Conservation (phyloP, 2,888 invertebrate genomes). For the Trichogramma evanescens region DNA sequence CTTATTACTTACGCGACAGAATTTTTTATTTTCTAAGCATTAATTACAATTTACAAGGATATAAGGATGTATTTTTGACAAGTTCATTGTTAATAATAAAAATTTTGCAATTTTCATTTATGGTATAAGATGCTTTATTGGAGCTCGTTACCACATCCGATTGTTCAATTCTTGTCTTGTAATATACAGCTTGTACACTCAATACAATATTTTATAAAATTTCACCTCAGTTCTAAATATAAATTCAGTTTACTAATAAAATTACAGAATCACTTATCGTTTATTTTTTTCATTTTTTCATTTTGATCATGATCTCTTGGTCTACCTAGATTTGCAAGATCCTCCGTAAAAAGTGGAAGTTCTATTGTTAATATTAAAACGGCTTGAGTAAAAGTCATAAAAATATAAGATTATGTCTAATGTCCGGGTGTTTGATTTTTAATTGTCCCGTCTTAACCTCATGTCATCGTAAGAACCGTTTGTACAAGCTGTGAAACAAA, state of each 20-base stretch:
- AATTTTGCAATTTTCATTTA: slow-evolving; percentile 17
- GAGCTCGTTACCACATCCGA: slow-evolving; percentile 22
- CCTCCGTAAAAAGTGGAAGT: slow-evolving; percentile 1
- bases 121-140: slow-evolving; percentile 25
- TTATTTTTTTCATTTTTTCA: not conserved
- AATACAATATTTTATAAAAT: slow-evolving; percentile 22
- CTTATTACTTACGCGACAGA: too few species aligned
- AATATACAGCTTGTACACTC: slow-evolving; percentile 19
- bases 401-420: too few species aligned
- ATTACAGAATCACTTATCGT: slow-evolving; percentile 14
- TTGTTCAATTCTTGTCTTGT: slow-evolving; percentile 16
- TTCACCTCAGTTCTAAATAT: slow-evolving; percentile 17
- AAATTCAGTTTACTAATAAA: slow-evolving; percentile 14
- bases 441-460: too few species aligned
- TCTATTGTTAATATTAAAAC: slow-evolving; percentile 4
- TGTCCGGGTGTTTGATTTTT: too few species aligned
- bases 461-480: slow-evolving; percentile 13
- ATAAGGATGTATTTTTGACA: too few species aligned
- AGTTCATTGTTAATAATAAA: not conserved
- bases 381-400: not conserved
- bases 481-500: slow-evolving; percentile 19
- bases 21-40: too few species aligned
- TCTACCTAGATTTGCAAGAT: slow-evolving; percentile 12
- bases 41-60: too few species aligned
- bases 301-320: slow-evolving; percentile 2